Evolutionary conservation across 2,797 vertebrate genomes (phyloP).

Genomic region (Nothura maculosa): DNA sequence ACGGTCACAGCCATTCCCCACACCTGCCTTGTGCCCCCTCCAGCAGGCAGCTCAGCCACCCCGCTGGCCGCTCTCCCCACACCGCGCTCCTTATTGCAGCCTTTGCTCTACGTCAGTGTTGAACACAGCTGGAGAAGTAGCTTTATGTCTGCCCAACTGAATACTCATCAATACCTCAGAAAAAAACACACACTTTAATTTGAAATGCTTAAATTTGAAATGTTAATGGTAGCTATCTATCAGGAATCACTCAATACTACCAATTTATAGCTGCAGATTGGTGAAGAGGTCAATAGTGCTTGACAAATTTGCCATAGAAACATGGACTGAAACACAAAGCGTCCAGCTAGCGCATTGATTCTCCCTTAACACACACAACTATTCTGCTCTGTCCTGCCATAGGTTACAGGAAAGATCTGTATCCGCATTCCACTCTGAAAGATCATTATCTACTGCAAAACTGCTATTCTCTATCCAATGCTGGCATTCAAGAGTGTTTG

Average conservation of each 20-base stretch:
- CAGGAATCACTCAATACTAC: fast-evolving
- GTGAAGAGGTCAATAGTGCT: neutral
- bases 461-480: neutral
- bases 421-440: neutral
- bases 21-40: no score
- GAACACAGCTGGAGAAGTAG: neutral
- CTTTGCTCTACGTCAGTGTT: neutral
- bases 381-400: neutral
- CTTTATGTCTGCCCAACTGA: fast-evolving
- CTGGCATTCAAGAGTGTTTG: neutral
- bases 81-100: no score
- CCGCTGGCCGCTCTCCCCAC: no score
- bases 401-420: neutral
- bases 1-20: no score
- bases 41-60: no score
- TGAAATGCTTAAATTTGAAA: neutral
- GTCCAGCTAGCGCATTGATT: neutral
- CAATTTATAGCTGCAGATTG: neutral
- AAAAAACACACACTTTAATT: neutral
- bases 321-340: neutral
- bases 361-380: neutral
- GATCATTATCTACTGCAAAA: neutral
- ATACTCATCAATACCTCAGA: neutral
- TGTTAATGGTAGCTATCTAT: fast-evolving
- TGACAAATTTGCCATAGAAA: neutral